Percentiles rank a stretch among this genome's conserved stretches.
These are phyloP conservation scores for Heliconius eleuchia DNA, from an alignment of 1,140 invertebrate species.

Conservation along the genomic window DNA sequence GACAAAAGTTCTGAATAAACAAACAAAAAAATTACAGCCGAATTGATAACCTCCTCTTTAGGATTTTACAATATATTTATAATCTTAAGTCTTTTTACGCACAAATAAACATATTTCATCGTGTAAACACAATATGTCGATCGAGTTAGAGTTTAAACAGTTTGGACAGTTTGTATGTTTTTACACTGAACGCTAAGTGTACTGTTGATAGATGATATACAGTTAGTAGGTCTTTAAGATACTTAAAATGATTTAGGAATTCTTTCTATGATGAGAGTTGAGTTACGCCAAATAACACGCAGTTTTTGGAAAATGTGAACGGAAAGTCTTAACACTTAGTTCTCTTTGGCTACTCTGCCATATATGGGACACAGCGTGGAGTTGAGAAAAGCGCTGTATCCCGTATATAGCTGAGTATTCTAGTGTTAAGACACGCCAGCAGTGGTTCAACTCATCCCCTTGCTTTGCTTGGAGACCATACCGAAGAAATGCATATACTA, in stretches of 20 bases:
- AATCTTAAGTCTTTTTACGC: background rate
- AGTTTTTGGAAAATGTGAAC: background rate
- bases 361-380: no score
- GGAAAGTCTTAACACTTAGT: background rate
- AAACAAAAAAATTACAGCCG: no score
- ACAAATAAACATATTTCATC: background rate
- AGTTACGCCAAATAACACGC: background rate
- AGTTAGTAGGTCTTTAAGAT: background rate
- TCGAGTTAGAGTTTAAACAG: background rate
- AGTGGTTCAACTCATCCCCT: no score
- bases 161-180: background rate
- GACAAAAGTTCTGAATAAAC: no score
- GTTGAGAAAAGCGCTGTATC: no score
- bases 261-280: background rate
- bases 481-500: no score
- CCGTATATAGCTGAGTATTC: no score
- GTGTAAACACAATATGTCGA: slow-evolving; percentile 1
- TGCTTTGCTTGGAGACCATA: no score
- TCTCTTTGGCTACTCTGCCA: background rate
- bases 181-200: background rate
- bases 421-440: no score
- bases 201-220: background rate
- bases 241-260: background rate
- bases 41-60: no score
- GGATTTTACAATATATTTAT: no score